phyloP scores from a whole-genome alignment of 2,113 vertebrate species.

The Toxotes jaculatrix region DNA sequence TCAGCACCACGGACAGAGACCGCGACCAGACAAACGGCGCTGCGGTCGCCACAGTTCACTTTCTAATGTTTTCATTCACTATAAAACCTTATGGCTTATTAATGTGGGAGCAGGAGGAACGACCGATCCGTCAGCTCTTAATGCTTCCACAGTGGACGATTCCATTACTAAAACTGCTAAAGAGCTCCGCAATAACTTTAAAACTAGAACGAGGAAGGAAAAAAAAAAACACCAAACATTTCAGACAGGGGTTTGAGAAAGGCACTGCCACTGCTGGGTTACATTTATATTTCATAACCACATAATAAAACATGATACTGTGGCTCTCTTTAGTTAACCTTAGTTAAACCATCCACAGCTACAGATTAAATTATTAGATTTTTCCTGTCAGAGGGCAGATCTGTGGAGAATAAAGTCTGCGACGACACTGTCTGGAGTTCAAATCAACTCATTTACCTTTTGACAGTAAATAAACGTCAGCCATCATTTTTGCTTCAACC shows the following conservation, averaged over 20 bases:
- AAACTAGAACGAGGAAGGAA: too few relatives aligned
- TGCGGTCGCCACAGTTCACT: neutral
- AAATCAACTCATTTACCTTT: constrained; percentile 11
- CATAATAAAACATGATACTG: neutral
- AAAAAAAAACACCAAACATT: too few relatives aligned
- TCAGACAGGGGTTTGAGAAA: neutral
- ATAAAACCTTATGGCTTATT: neutral
- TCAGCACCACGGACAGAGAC: constrained; percentile 52
- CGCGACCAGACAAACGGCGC: neutral
- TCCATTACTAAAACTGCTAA: neutral
- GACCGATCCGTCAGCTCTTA: neutral
- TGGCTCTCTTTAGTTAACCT: neutral
- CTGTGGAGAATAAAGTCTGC: neutral
- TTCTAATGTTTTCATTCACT: neutral
- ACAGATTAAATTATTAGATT: neutral
- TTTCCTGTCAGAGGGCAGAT: constrained; percentile 2
- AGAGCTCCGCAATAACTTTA: neutral
- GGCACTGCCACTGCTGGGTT: neutral
- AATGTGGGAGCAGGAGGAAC: neutral
- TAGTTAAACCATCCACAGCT: neutral
- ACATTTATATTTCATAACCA: neutral
- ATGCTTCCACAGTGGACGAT: neutral
- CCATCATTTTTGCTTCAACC: neutral
- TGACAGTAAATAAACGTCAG: constrained; percentile 36
- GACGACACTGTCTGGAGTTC: neutral